Conservation (phyloP, 2,888 invertebrate genomes). For the Parnassius orleans region DNA sequence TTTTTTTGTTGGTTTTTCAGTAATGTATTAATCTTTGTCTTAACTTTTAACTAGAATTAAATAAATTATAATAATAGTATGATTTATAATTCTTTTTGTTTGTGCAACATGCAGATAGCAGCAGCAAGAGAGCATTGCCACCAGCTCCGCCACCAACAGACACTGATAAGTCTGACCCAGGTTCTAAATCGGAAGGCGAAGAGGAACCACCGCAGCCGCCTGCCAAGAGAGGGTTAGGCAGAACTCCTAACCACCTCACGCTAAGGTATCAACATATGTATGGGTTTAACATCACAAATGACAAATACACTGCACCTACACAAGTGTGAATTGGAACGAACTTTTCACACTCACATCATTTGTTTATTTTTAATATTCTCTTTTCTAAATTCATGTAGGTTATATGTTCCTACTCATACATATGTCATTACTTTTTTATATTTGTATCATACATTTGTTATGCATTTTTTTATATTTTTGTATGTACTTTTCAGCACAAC, state of each 20-base stretch:
- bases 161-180: constrained; percentile 81
- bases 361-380: constrained; percentile 33
- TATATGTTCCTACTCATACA: constrained; percentile 67
- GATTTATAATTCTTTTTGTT: background rate
- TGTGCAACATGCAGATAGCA: constrained; percentile 23
- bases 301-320: constrained; percentile 49
- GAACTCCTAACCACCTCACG: constrained; percentile 96
- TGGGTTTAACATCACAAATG: constrained; percentile 49
- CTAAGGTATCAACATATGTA: constrained; percentile 83
- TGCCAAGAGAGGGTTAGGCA: constrained; percentile 86
- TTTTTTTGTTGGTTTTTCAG: background rate
- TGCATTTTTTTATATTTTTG: background rate
- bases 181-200: constrained; percentile 93
- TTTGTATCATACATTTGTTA: constrained; percentile 1
- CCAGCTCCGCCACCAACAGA: constrained; percentile 65
- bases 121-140: constrained; percentile 45
- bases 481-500: constrained; percentile 86
- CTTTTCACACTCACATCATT: constrained; percentile 33
- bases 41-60: background rate
- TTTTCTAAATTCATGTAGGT: constrained; percentile 51
- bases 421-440: constrained; percentile 50
- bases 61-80: background rate
- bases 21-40: background rate
- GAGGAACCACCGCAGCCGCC: constrained; percentile 87
- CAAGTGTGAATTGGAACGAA: constrained; percentile 39